Base-by-base conservation (phyloP, 1,140 invertebrate genomes). In the Zaprionus gabonicus region DNA sequence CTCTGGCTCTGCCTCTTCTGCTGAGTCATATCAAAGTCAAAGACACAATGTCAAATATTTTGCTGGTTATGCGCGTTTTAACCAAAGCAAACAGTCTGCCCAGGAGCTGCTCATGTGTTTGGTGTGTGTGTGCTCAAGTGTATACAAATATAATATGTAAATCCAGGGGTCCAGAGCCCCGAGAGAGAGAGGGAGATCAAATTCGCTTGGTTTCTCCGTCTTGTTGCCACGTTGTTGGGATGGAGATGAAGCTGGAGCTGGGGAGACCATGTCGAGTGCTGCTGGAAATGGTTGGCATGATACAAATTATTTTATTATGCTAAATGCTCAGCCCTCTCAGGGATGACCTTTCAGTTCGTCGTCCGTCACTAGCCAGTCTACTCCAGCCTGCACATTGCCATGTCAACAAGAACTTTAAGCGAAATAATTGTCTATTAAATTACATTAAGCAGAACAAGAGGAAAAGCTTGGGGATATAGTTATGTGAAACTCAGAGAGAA, bases 81-180 rank as follows among this genome's bases (percentile, higher is more conserved):
- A 74, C 78, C 80, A 76, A 88, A 78, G 84, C 67, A 83, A 88
- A 88, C 71, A 88, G 53, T 69, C 76, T 78, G 51, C 70, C 80
- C 68, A 72, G 73, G 46, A 71, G 60, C 73, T 68, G 69, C 41
- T 31, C 20, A 23, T 66, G 31, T 82, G 23, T 23, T 1, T 23
- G 63, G 23, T 23, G 23, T 23, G 63, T 80, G 72, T 77, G 51
- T 49, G 62, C 13, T 70, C 44, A 71, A 64, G 59, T 72, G 63
- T 78, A 65, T 41, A 71, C 71, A 88, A 81, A 88, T 88, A 88
- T 88, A 79, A 88, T 88, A 88, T 88, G 84, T 88, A 84, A 88
- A 88, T 88, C 65, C 49, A 72, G 78, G 78, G 78, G 84, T 88
- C 64, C 60, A 51, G 27, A 41, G 57, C 41, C 57, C 41, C 57